Evolutionary conservation across 2,888 invertebrate genomes (phyloP), one percentile per base, ranked within the genome.

Genomic region (Lepidocyrtinus sp.): DNA sequence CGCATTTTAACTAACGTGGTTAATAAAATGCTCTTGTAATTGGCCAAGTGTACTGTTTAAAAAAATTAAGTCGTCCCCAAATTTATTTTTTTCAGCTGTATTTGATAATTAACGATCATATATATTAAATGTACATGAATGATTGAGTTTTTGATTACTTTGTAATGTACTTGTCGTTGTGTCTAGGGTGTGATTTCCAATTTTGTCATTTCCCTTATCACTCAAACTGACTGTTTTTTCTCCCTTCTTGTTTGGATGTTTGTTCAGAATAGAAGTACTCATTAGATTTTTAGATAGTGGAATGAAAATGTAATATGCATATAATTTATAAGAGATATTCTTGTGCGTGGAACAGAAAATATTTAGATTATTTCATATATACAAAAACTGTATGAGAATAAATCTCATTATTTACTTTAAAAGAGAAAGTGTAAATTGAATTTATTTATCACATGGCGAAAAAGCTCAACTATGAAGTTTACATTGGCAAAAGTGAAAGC

Each of bases 301-400:
- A n/a, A n/a, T n/a, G n/a, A n/a, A n/a, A n/a, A n/a, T n/a, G 17
- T 27, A 62, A 15, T 71, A 15, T 26, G 59, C 15, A 62, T 22
- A 61, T 71, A 26, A 77, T 65, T 72, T 77, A 72, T 77, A 77
- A 72, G 71, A 72, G 26, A 77, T 77, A 77, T 77, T 77, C 77
- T 77, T 77, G 77, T 77, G 77, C 62, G 61, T 61, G 65, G 72
- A 45, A 72, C 64, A 72, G 65, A n/a, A n/a, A n/a, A n/a, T n/a
- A n/a, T n/a, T n/a, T n/a, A n/a, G n/a, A 72, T 77, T 71, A 72
- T 77, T 77, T 77, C 77, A 72, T 77, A 77, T 62, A 76, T n/a
- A n/a, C n/a, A n/a, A n/a, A 64, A 77, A 65, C 21, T 67, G 19
- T 72, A 72, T 77, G 77, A 65, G 72, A 77, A 77, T 72, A 77